Evolutionary conservation across 2,888 invertebrate species (phyloP).

Genomic region (Dysmachus trigonus): DNA sequence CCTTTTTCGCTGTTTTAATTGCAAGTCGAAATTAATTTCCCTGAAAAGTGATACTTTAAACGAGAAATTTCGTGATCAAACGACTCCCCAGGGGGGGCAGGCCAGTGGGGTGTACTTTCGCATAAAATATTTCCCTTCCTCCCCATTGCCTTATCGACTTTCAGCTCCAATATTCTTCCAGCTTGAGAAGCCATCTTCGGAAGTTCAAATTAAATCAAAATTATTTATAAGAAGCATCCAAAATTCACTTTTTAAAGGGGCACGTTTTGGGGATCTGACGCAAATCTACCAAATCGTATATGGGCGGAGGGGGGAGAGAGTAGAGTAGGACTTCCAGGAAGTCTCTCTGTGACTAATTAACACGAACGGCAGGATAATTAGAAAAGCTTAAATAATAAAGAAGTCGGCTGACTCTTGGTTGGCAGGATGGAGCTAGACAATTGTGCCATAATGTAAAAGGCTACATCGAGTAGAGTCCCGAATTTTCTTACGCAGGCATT

Average conservation of each 20-base stretch:
- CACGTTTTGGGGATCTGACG: neutral
- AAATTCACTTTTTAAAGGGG: neutral
- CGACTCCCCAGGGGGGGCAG: neutral
- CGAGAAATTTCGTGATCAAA: neutral
- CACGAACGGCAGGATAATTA: slow-evolving; percentile 24
- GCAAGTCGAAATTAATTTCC: neutral
- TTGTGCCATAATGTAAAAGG: neutral
- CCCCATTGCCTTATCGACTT: neutral
- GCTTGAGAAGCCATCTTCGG: neutral
- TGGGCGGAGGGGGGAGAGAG: neutral
- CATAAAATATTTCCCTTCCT: neutral
- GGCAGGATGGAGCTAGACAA: slow-evolving; percentile 15
- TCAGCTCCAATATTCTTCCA: neutral
- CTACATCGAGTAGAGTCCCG: neutral
- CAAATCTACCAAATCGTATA: neutral
- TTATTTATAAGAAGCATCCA: neutral
- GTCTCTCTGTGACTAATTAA: slow-evolving; percentile 2
- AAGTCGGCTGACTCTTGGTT: neutral
- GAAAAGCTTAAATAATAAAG: slow-evolving; percentile 26
- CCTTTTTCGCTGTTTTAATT: neutral
- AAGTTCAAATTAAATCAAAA: neutral
- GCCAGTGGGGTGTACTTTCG: neutral
- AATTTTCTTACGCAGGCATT: neutral
- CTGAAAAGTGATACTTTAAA: neutral
- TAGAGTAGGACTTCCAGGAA: neutral